A percentile compares a stretch with the other conserved stretches of the same genome.
Evolutionary conservation across 2,888 invertebrate species (phyloP).

Genomic region (Prionchulus punctatus): DNA sequence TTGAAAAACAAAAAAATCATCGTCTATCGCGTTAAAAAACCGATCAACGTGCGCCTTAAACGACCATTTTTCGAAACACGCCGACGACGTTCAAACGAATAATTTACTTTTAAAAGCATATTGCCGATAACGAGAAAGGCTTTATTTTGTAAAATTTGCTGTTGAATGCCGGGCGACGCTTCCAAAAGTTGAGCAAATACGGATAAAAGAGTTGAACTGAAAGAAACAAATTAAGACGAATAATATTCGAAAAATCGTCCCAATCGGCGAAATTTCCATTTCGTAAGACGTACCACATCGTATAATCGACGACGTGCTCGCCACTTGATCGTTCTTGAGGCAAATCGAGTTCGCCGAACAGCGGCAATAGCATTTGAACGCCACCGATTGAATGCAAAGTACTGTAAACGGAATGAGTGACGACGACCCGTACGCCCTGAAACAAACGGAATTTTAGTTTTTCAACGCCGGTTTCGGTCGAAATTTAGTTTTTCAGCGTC

Average conservation of each 20-base stretch:
- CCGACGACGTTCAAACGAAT: not conserved
- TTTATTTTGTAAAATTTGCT: constrained; percentile 96
- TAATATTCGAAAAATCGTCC: constrained; percentile 8
- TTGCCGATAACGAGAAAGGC: constrained; percentile 95
- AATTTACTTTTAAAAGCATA: constrained; percentile 63
- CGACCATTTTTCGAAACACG: constrained; percentile 40
- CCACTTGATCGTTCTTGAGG: constrained; percentile 38
- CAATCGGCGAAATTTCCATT: no score
- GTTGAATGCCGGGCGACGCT: constrained; percentile 89
- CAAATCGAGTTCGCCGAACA: constrained; percentile 91
- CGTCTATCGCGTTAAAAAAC: not conserved
- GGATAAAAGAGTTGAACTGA: constrained; percentile 78
- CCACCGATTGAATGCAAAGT: constrained; percentile 97
- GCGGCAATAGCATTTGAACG: constrained; percentile 73
- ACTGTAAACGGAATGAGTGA: constrained; percentile 96
- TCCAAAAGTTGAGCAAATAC: constrained; percentile 94
- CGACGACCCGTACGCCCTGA: constrained; percentile 95
- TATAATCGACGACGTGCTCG: constrained; percentile 31
- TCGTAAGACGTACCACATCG: constrained; percentile 37
- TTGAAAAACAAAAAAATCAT: not conserved
- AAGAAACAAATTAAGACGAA: constrained; percentile 20
- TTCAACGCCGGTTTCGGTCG: not conserved
- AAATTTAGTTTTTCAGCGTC: not conserved
- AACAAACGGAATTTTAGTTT: constrained; percentile 22
- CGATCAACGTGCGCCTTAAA: no score